Conservation (phyloP, 2,888 invertebrate genomes). For the Metallyticus violacea region DNA sequence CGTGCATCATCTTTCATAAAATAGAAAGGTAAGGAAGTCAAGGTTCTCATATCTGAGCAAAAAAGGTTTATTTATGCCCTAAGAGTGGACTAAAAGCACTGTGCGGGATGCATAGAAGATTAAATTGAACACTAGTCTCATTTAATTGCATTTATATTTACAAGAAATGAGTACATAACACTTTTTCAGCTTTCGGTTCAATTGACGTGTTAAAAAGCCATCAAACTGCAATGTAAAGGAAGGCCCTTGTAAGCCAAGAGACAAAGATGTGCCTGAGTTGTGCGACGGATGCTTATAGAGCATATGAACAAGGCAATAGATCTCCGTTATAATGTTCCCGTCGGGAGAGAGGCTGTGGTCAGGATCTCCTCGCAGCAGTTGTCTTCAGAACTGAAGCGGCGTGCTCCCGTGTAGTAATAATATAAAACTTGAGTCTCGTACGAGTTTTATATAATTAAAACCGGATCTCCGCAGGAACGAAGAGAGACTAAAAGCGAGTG, state of each 20-base stretch:
- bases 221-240: no score
- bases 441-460: slow-evolving; percentile 16
- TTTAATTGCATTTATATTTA: no score
- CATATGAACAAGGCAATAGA: neutral
- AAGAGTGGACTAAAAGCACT: no score
- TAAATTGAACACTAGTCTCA: no score
- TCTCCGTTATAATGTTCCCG: neutral
- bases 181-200: no score
- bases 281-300: neutral
- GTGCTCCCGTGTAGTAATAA: neutral
- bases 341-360: neutral
- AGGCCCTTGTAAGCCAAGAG: neutral
- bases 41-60: no score
- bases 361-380: neutral
- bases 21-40: no score
- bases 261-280: neutral
- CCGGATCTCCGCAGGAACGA: slow-evolving; percentile 1
- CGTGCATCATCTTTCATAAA: no score
- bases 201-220: no score
- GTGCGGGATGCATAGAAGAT: no score
- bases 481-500: slow-evolving; percentile 6
- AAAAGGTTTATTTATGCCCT: no score
- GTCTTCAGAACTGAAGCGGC: neutral
- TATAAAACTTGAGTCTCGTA: slow-evolving; percentile 6
- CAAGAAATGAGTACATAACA: no score